Conservation (phyloP, 1,140 invertebrate species). For the Lithobius niger region DNA sequence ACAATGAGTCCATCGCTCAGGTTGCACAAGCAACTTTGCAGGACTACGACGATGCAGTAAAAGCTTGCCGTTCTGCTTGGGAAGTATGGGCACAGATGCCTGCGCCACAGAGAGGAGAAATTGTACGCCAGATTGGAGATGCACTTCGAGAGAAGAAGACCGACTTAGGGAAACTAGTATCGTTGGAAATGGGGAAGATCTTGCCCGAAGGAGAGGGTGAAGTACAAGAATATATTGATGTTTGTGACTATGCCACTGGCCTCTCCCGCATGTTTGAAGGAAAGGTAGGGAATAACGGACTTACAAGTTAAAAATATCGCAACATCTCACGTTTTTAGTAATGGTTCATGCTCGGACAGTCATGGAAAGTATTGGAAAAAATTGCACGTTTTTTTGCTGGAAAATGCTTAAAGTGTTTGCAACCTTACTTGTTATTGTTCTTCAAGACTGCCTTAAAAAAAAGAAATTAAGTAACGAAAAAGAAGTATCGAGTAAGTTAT, state of each 20-base stretch:
- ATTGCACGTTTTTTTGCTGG: neutral
- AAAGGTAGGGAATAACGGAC: constrained; percentile 27
- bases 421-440: too few relatives aligned
- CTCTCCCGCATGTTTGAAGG: constrained; percentile 85
- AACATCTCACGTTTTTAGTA: too few relatives aligned
- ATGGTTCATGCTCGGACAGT: too few relatives aligned
- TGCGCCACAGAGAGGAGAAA: constrained; percentile 78
- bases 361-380: too few relatives aligned
- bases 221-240: constrained; percentile 97
- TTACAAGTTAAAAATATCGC: too few relatives aligned
- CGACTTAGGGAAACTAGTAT: constrained; percentile 76
- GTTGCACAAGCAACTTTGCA: constrained; percentile 54
- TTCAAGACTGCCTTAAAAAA: too few relatives aligned
- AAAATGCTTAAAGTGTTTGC: neutral
- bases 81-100: constrained; percentile 67
- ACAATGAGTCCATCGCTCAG: constrained; percentile 75
- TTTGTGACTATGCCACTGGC: constrained; percentile 95
- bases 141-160: constrained; percentile 71
- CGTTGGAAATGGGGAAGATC: constrained; percentile 89
- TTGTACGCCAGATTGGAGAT: constrained; percentile 90
- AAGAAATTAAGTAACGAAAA: too few relatives aligned
- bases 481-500: too few relatives aligned
- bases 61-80: constrained; percentile 60
- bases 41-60: constrained; percentile 66
- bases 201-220: constrained; percentile 77